Conservation (phyloP, 2,113 vertebrate genomes). For the Sigmodon hispidus region DNA sequence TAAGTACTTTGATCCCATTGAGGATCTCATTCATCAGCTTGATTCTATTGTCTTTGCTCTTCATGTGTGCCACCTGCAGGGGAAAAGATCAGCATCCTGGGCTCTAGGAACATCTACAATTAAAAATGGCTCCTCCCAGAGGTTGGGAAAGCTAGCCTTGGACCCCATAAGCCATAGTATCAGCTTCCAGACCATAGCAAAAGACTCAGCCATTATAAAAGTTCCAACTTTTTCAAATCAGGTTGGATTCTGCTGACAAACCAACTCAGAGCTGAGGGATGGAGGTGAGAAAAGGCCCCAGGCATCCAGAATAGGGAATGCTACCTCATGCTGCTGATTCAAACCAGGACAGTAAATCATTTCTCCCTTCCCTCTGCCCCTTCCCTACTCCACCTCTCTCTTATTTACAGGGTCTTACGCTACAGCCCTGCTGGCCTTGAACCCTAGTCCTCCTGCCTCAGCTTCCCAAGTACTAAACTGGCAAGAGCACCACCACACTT, state of each 20-base stretch:
- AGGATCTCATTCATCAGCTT: constrained; percentile 99
- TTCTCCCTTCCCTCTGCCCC: too few relatives aligned
- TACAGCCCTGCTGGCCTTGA: not conserved
- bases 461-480: not conserved
- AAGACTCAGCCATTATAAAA: not conserved
- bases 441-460: not conserved
- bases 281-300: not conserved
- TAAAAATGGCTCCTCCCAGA: not conserved
- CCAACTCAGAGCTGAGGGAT: not conserved
- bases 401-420: not conserved
- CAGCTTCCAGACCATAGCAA: not conserved
- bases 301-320: not conserved
- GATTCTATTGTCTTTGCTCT: constrained; percentile 96
- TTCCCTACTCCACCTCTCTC: not conserved
- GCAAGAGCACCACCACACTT: not conserved
- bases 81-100: rapidly evolving
- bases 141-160: not conserved
- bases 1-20: constrained; percentile 97
- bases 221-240: not conserved
- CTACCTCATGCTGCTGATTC: not conserved
- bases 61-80: constrained; percentile 96
- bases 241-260: not conserved
- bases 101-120: rapidly evolving
- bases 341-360: not conserved
- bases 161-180: not conserved